These are phyloP conservation scores for Erannis defoliaria DNA, from an alignment of 2,888 invertebrate genomes.

Conservation along the genomic window DNA sequence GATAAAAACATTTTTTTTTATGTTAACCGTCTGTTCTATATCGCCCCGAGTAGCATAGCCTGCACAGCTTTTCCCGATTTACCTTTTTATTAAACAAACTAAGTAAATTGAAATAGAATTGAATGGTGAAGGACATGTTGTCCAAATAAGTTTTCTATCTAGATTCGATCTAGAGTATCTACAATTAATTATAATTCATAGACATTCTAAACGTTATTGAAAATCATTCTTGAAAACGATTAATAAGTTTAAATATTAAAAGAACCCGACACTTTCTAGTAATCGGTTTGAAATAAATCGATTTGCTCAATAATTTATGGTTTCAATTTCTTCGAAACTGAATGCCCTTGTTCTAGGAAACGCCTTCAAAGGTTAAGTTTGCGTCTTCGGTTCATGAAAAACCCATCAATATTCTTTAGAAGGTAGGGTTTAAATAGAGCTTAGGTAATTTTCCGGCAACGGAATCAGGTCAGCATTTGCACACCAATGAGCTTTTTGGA, in stretches of 20 bases:
- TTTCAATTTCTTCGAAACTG: conserved; percentile 18
- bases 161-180: background rate
- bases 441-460: background rate
- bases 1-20: no score
- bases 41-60: no score
- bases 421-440: conserved; percentile 15
- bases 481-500: background rate
- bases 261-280: conserved; percentile 7
- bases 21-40: no score
- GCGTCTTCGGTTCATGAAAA: conserved; percentile 20
- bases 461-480: background rate
- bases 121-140: no score
- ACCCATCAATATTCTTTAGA: conserved; percentile 21
- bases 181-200: background rate
- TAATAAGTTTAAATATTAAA: conserved; percentile 1
- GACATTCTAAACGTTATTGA: background rate
- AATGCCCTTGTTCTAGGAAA: conserved; percentile 15
- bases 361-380: conserved; percentile 1
- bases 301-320: conserved; percentile 26
- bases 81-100: no score
- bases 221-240: conserved; percentile 18
- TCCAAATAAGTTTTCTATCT: background rate
- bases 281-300: conserved; percentile 9
- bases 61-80: no score
- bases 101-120: no score